Evolutionary conservation across 2,888 invertebrate species (phyloP).

Genomic region (Sphaeridia pumilis): DNA sequence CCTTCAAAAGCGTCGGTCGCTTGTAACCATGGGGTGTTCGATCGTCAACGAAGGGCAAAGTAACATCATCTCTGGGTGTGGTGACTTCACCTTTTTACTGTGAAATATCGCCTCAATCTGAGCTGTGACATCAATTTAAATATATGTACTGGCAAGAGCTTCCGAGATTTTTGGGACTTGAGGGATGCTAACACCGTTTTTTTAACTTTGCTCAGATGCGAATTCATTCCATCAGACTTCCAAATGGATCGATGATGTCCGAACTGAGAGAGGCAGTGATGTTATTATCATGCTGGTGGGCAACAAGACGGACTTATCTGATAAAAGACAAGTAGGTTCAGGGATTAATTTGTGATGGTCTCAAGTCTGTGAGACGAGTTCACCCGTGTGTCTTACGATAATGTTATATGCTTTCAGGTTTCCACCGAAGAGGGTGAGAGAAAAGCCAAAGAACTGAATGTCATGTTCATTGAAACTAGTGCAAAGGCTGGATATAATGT

Average conservation of each 20-base stretch:
- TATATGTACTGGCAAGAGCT: too few relatives aligned
- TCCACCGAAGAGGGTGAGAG: constrained; percentile 96
- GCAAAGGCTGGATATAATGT: constrained; percentile 99
- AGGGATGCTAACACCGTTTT: too few relatives aligned
- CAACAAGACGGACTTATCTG: constrained; percentile 98
- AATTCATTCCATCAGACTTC: constrained; percentile 99
- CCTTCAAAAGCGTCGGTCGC: constrained; percentile 8
- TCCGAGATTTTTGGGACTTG: too few relatives aligned
- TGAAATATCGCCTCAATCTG: constrained; percentile 13
- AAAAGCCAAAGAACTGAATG: constrained; percentile 97
- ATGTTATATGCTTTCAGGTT: too few relatives aligned
- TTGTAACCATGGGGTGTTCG: constrained; percentile 5
- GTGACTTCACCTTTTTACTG: constrained; percentile 1
- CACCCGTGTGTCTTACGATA: too few relatives aligned
- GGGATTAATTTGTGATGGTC: too few relatives aligned
- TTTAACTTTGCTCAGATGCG: constrained; percentile 75
- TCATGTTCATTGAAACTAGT: constrained; percentile 99
- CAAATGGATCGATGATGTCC: constrained; percentile 99
- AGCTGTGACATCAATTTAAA: too few relatives aligned
- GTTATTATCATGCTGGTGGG: constrained; percentile 99
- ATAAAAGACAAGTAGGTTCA: constrained; percentile 65
- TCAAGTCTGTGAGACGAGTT: too few relatives aligned
- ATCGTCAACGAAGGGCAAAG: constrained; percentile 12
- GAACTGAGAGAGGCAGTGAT: constrained; percentile 96
- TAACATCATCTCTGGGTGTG: constrained; percentile 13